Percentiles rank a stretch among this genome's conserved stretches.
Conservation (phyloP, 2,888 invertebrate species). For the Prosapia bicincta region DNA sequence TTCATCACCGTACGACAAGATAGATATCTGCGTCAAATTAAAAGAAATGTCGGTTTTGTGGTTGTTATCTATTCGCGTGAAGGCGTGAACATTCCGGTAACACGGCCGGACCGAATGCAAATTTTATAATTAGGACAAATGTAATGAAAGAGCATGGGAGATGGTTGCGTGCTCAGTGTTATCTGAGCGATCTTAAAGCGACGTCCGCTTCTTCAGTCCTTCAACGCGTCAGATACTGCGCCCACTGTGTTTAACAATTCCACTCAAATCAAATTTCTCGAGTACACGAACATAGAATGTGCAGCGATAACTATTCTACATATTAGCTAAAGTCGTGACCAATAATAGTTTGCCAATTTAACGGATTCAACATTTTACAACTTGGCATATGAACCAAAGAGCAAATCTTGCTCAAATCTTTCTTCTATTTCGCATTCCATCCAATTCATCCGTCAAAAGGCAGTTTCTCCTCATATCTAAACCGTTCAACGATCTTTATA, state of each 20-base stretch:
- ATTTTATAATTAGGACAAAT: constrained; percentile 2
- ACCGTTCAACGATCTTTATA: no score
- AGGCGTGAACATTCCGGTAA: not conserved
- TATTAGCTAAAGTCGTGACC: no score
- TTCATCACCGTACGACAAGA: not conserved
- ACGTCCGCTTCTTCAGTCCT: not conserved
- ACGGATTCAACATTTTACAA: no score
- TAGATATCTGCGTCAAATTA: not conserved
- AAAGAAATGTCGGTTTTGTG: not conserved
- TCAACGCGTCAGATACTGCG: not conserved
- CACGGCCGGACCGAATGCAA: not conserved
- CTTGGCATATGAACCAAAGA: no score
- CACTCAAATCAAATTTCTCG: not conserved
- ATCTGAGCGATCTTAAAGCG: not conserved
- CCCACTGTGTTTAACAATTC: not conserved
- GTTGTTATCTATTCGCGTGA: not conserved
- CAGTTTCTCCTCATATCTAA: no score
- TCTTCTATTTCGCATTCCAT: no score
- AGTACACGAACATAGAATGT: no score
- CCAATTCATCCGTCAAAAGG: no score
- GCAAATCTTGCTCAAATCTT: no score
- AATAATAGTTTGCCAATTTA: no score
- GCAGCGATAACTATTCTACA: no score
- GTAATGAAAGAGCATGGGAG: not conserved
- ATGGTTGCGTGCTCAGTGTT: not conserved